Percentiles rank a stretch among this genome's conserved stretches.
Conservation (phyloP, 2,797 vertebrate genomes). For the Neostethus bicornis region DNA sequence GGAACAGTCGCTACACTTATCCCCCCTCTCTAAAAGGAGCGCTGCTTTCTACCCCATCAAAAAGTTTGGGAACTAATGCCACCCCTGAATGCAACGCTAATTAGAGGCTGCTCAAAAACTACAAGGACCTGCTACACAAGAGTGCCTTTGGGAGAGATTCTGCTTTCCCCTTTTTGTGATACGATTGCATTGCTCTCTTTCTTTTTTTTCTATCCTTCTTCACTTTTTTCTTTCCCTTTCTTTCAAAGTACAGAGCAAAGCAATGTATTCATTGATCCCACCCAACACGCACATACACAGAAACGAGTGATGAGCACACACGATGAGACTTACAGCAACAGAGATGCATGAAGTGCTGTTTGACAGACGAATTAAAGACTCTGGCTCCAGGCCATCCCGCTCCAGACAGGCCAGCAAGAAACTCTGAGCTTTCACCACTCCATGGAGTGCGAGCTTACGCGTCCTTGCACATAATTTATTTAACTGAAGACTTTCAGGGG, state of each 20-base stretch:
- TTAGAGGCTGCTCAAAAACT: slow-evolving; percentile 82
- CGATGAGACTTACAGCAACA: slow-evolving; percentile 38
- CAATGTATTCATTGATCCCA: slow-evolving; percentile 39
- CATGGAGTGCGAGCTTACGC: slow-evolving; percentile 71
- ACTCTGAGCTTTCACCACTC: slow-evolving; percentile 70
- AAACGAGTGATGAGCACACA: slow-evolving; percentile 29
- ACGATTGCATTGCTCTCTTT: slow-evolving; percentile 48
- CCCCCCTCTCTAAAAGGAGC: slow-evolving; percentile 85
- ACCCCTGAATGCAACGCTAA: slow-evolving; percentile 87
- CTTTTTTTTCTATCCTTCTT: slow-evolving; percentile 65
- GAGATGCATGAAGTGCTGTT: slow-evolving; percentile 77
- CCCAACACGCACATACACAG: slow-evolving; percentile 25
- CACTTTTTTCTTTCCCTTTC: slow-evolving; percentile 42
- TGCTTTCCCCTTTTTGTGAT: slow-evolving; percentile 64
- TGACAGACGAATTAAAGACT: slow-evolving; percentile 77
- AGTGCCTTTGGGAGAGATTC: slow-evolving; percentile 61
- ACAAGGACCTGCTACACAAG: slow-evolving; percentile 74
- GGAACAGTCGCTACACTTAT: slow-evolving; percentile 91
- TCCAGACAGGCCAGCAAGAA: slow-evolving; percentile 66
- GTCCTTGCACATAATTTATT: slow-evolving; percentile 88
- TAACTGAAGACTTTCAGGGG: slow-evolving; percentile 85
- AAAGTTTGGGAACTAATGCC: slow-evolving; percentile 91
- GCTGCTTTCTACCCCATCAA: slow-evolving; percentile 89
- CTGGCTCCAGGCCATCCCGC: slow-evolving; percentile 76
- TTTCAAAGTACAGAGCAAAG: background rate